These are phyloP conservation scores for Syngnathoides biaculeatus DNA, from an alignment of 2,113 vertebrate genomes.

Conservation along the genomic window DNA sequence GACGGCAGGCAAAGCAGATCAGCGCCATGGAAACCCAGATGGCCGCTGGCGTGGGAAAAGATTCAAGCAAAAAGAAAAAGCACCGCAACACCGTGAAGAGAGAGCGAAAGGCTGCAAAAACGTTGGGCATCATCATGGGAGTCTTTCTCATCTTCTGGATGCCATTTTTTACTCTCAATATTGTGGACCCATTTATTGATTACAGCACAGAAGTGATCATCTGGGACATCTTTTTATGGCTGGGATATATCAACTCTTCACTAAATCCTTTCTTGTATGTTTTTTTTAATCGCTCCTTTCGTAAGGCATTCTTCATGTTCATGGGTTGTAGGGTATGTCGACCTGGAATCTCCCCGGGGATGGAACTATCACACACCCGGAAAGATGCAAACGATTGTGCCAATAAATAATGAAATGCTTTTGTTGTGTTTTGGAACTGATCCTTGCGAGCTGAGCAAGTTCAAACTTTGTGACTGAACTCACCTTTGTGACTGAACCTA, in stretches of 20 bases:
- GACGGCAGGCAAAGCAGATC: constrained; percentile 75
- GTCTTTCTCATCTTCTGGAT: constrained; percentile 77
- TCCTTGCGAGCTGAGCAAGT: not conserved
- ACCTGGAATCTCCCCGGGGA: constrained; percentile 57
- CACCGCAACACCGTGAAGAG: constrained; percentile 68
- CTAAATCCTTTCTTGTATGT: constrained; percentile 78
- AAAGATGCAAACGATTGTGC: constrained; percentile 54
- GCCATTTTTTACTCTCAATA: constrained; percentile 77
- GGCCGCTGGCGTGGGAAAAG: constrained; percentile 61
- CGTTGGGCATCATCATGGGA: constrained; percentile 79
- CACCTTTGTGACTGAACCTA: not conserved
- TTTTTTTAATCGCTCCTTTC: constrained; percentile 75
- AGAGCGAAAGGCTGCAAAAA: constrained; percentile 77
- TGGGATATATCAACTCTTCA: constrained; percentile 78
- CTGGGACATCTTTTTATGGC: constrained; percentile 78
- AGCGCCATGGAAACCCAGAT: constrained; percentile 74
- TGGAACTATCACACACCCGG: constrained; percentile 70
- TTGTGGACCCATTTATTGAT: constrained; percentile 74
- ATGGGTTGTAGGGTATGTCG: constrained; percentile 73
- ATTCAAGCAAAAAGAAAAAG: constrained; percentile 67
- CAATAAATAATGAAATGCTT: constrained; percentile 38
- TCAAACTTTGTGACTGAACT: not conserved
- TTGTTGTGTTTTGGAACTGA: not conserved
- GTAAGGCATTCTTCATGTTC: constrained; percentile 74
- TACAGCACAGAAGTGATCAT: constrained; percentile 66